Base-by-base conservation (phyloP, 2,888 invertebrate genomes). In the Meliscaeva auricollis region DNA sequence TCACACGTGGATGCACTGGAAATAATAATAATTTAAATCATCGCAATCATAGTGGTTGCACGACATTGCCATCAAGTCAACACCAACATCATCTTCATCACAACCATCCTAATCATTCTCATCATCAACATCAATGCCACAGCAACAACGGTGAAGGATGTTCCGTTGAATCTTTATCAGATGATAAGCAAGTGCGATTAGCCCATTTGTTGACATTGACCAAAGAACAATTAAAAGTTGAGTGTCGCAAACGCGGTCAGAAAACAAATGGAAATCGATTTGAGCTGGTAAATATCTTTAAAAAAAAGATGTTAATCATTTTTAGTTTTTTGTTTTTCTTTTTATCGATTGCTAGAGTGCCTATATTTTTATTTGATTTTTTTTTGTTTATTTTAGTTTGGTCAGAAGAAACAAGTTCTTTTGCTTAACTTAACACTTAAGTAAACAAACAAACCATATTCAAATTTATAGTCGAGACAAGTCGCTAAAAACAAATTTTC, bases 191-290 rank as follows among this genome's bases (percentile, higher is more conserved):
- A 84, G 79, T 89, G 70, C 88, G 89, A 72, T 89, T 89, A 75
- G 87, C 87, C 54, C 92, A 93, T 89, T 92, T 95, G 90, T 93
- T 93, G 78, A 92, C 93, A 87, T 94, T 95, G 93, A 95, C 93
- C 90, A 95, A 95, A 93, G 95, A 95, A 90, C 95, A 95, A 90
- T 93, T 95, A 87, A 94, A 95, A 89, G 93, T 93, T 75, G 95
- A 95, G 91, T 95, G 95, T 93, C 93, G 95, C 88, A 94, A 94
- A 93, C 92, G 95, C 89, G 95, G 95, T 88, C 95, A 95, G 91
- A 95, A 95, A 90, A 94, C 94, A 58, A 93, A 94, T 87, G 95
- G 95, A 91, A 95, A 94, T 93, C 95, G 95, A 93, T 93, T 93
- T 88, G 95, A 95, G 93, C 93, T 95, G 95, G 95, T 95, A 95